Evolutionary conservation across 2,113 vertebrate species (phyloP).

Genomic region (Aphyosemion australe): DNA sequence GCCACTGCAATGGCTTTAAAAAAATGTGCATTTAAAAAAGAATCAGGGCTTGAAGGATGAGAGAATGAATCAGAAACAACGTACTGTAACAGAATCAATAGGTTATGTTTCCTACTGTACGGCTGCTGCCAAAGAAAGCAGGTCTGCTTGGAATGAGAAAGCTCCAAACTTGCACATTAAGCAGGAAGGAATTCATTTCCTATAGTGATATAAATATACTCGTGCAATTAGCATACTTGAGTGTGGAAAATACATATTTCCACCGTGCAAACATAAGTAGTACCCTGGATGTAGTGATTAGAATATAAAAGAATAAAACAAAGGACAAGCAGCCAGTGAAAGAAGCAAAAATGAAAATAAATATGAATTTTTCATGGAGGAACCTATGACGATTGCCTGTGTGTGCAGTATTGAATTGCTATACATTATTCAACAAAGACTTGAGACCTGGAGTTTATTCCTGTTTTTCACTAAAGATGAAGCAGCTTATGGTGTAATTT

Average conservation of each 20-base stretch:
- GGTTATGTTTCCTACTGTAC: not conserved
- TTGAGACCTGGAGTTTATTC: constrained; percentile 43
- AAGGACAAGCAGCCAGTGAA: constrained; percentile 58
- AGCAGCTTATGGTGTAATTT: constrained; percentile 41
- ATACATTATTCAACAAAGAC: constrained; percentile 73
- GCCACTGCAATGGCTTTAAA: not conserved
- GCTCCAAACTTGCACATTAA: constrained; percentile 29
- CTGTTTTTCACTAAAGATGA: constrained; percentile 41
- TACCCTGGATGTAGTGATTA: constrained; percentile 47
- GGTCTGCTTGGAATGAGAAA: not conserved
- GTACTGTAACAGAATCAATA: not conserved
- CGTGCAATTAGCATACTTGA: constrained; percentile 12
- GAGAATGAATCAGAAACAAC: constrained; percentile 11
- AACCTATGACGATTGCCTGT: constrained; percentile 70
- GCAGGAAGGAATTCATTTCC: constrained; percentile 12
- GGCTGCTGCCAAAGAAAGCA: not conserved
- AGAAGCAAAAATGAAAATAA: constrained; percentile 68
- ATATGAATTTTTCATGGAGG: constrained; percentile 75
- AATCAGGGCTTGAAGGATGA: not conserved
- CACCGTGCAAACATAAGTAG: constrained; percentile 30
- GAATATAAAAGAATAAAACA: constrained; percentile 62
- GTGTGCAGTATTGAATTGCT: constrained; percentile 57
- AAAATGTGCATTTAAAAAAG: not conserved
- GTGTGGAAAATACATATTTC: constrained; percentile 39
- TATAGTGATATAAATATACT: constrained; percentile 3